Percentiles rank a stretch among this genome's conserved stretches.
These are phyloP conservation scores for Protodeltote pygarga DNA, from an alignment of 2,888 invertebrate species.

Conservation along the genomic window DNA sequence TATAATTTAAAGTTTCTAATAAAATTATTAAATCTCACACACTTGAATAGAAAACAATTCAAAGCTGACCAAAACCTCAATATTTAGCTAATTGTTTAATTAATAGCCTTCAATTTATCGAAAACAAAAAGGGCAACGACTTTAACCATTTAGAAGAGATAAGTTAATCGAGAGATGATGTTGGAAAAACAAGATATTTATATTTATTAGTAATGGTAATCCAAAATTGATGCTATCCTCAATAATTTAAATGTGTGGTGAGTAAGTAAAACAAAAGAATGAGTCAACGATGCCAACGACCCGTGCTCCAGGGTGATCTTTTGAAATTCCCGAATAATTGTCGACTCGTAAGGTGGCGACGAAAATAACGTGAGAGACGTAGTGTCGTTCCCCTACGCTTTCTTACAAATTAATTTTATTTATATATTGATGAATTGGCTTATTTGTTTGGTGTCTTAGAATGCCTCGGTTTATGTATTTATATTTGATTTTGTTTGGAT, in stretches of 20 bases:
- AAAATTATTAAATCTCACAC: no score
- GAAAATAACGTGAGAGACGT: constrained; percentile 77
- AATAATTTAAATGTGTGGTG: constrained; percentile 50
- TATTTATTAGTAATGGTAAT: constrained; percentile 38
- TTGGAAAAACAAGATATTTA: constrained; percentile 23
- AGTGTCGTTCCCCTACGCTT: constrained; percentile 74
- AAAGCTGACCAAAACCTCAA: no score
- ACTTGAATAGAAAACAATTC: no score
- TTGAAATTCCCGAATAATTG: constrained; percentile 85
- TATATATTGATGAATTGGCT: constrained; percentile 81
- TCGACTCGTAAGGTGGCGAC: constrained; percentile 82
- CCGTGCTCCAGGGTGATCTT: constrained; percentile 82
- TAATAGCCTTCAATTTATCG: constrained; percentile 31
- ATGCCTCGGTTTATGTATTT: constrained; percentile 27
- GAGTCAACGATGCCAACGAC: constrained; percentile 82
- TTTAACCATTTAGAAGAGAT: constrained; percentile 22
- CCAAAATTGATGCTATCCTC: constrained; percentile 51
- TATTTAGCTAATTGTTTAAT: constrained; percentile 6
- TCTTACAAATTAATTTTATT: constrained; percentile 82
- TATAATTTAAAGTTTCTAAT: no score
- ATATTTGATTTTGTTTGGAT: constrained; percentile 38
- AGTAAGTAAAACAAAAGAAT: constrained; percentile 80
- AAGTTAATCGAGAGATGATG: constrained; percentile 22
- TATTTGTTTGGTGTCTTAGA: constrained; percentile 67
- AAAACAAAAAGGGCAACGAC: constrained; percentile 31